Percentiles rank a stretch among this genome's conserved stretches.
Conservation (phyloP, 1,140 invertebrate species). For the Bombus superbus region DNA sequence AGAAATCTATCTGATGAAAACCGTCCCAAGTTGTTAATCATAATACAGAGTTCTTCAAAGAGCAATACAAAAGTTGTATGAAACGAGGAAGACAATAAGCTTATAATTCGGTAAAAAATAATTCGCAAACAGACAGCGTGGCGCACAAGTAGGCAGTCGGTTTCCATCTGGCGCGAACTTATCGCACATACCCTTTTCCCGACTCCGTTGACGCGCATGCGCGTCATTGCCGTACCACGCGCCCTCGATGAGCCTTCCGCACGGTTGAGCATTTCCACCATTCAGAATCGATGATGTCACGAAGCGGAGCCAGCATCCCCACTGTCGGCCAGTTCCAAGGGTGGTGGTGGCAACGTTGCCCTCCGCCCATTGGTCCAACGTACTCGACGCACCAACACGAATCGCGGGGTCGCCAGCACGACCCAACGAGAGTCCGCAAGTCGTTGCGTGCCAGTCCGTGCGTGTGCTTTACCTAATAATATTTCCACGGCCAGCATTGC, state of each 20-base stretch:
- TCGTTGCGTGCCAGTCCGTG: slow-evolving; percentile 70
- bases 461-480: slow-evolving; percentile 72
- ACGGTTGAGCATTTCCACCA: slow-evolving; percentile 81
- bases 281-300: slow-evolving; percentile 83
- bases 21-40: no score
- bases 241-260: slow-evolving; percentile 82
- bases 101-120: background rate
- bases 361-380: slow-evolving; percentile 64
- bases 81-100: background rate
- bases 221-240: slow-evolving; percentile 68
- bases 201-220: slow-evolving; percentile 62
- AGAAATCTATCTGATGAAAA: no score
- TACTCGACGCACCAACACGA: slow-evolving; percentile 63
- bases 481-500: slow-evolving; percentile 63
- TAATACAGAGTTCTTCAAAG: no score
- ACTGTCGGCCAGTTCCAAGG: slow-evolving; percentile 10
- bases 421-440: slow-evolving; percentile 73
- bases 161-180: slow-evolving; percentile 69
- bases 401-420: slow-evolving; percentile 63
- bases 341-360: slow-evolving; percentile 54
- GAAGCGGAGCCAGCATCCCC: slow-evolving; percentile 70
- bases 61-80: background rate
- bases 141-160: slow-evolving; percentile 56
- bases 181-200: slow-evolving; percentile 41
- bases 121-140: slow-evolving; percentile 2